A percentile compares a stretch with the other conserved stretches of the same genome.
phyloP scores from a whole-genome alignment of 2,113 vertebrate species.

The Phalacrocorax aristotelis region DNA sequence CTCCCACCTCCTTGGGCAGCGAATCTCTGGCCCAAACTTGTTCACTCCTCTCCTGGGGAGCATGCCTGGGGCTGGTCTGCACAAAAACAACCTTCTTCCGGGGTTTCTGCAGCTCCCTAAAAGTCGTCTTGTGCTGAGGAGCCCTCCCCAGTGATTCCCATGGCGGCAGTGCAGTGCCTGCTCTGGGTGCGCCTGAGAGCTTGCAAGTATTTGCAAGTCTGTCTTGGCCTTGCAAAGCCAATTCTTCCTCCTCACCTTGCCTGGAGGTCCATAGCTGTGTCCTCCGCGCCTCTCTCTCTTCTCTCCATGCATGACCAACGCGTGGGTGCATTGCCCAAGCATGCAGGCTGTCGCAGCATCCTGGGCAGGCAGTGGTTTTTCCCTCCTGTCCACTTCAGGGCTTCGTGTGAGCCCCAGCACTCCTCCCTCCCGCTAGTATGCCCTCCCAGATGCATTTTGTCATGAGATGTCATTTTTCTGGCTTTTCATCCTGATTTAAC shows the following conservation, averaged over 20 bases:
- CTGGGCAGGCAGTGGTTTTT: rapidly evolving
- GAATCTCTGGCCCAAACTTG: background rate
- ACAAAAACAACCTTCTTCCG: background rate
- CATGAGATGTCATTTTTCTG: background rate
- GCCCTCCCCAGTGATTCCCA: background rate
- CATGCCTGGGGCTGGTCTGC: rapidly evolving
- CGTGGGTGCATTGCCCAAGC: rapidly evolving
- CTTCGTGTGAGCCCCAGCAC: background rate
- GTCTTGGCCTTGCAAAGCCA: background rate
- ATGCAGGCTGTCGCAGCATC: background rate
- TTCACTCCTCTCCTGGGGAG: background rate
- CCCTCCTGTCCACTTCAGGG: rapidly evolving
- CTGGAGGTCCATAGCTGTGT: rapidly evolving
- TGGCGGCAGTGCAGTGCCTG: rapidly evolving
- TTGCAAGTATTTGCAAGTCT: background rate
- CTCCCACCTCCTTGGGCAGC: background rate
- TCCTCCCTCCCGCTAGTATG: background rate
- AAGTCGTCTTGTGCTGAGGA: rapidly evolving
- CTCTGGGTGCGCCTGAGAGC: rapidly evolving
- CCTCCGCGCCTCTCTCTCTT: background rate
- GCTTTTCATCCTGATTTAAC: background rate
- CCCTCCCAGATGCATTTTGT: background rate
- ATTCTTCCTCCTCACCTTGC: background rate
- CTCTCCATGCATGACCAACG: rapidly evolving
- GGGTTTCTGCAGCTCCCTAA: background rate